phyloP scores from a whole-genome alignment of 2,113 vertebrate genomes.

The Corythornis cristatus region DNA sequence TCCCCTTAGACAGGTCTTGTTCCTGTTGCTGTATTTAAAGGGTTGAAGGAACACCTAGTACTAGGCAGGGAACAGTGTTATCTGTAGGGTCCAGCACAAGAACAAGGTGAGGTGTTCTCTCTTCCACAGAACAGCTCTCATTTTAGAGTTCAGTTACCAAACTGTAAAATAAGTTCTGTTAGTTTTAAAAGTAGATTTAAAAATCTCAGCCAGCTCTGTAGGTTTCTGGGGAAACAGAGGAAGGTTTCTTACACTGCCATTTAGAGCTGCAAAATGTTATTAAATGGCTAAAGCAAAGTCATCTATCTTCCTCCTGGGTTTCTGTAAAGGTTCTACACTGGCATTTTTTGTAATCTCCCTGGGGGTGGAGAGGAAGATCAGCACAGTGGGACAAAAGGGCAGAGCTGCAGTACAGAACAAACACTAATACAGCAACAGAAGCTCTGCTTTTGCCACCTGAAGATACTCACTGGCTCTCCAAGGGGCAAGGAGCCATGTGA shows the following conservation, averaged over 20 bases:
- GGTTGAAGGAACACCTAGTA: background rate
- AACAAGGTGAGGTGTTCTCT: background rate
- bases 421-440: background rate
- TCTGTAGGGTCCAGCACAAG: background rate
- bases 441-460: background rate
- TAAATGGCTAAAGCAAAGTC: background rate
- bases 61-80: background rate
- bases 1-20: background rate
- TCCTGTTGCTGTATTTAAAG: background rate
- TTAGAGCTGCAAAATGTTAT: background rate
- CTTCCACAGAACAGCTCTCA: background rate
- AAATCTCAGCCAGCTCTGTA: background rate
- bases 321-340: background rate
- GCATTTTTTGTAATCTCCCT: background rate
- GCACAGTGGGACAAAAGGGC: background rate
- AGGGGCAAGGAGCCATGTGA: background rate
- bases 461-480: background rate
- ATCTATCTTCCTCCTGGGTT: background rate
- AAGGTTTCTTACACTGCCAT: background rate
- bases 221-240: background rate
- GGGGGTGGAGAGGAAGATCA: background rate
- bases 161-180: background rate
- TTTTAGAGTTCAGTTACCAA: background rate
- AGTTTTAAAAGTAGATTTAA: background rate
- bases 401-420: background rate